A percentile compares a stretch with the other conserved stretches of the same genome.
Conservation (phyloP, 1,140 invertebrate species). For the Danaus melanippus region DNA sequence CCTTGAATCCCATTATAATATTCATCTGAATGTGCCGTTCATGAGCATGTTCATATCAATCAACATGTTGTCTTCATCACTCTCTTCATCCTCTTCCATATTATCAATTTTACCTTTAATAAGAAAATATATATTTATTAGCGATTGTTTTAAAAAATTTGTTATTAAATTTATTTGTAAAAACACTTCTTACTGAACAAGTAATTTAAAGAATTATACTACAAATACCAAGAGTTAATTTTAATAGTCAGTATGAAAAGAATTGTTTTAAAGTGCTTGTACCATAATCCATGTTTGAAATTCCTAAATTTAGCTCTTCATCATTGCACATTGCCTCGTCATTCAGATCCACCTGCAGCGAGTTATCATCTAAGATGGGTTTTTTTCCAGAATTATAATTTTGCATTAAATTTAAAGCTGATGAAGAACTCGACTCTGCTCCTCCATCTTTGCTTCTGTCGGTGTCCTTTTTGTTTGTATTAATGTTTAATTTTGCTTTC, state of each 20-base stretch:
- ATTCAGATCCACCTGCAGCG: slow-evolving; percentile 6
- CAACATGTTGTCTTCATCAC: slow-evolving; percentile 32
- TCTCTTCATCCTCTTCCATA: slow-evolving; percentile 28
- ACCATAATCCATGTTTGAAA: no score
- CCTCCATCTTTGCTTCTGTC: slow-evolving; percentile 2
- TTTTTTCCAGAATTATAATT: slow-evolving; percentile 2
- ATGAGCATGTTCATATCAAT: slow-evolving; percentile 52
- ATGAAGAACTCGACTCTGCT: slow-evolving; percentile 9
- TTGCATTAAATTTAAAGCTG: slow-evolving; percentile 34
- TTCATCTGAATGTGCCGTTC: slow-evolving; percentile 22
- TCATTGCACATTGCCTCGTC: slow-evolving; percentile 33
- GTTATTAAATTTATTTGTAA: no score
- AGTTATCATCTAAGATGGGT: no score
- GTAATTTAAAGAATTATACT: no score
- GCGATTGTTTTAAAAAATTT: no score
- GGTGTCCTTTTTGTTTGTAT: slow-evolving; percentile 5
- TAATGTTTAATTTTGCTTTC: slow-evolving; percentile 23
- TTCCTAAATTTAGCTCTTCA: slow-evolving; percentile 34
- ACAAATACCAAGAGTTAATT: no score
- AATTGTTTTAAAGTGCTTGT: no score
- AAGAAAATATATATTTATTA: no score
- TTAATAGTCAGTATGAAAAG: no score
- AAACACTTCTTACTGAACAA: no score
- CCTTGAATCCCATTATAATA: no score
- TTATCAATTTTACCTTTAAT: no score